phyloP scores from a whole-genome alignment of 2,888 invertebrate species.

The Deilephila elpenor region DNA sequence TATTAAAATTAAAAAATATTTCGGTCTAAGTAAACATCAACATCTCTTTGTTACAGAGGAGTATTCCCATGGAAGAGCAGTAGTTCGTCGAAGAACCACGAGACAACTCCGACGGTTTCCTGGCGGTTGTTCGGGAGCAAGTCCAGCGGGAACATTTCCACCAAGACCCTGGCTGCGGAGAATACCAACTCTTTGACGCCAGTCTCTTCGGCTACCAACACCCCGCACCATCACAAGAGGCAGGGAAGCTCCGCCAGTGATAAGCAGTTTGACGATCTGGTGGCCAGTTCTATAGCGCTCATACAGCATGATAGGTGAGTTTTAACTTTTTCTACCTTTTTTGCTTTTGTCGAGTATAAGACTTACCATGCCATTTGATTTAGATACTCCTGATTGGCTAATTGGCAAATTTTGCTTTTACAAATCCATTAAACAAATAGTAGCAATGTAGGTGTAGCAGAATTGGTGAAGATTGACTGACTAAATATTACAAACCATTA shows the following conservation, averaged over 20 bases:
- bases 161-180: constrained; percentile 63
- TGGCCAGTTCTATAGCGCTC: constrained; percentile 89
- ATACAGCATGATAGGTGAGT: constrained; percentile 88
- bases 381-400: not conserved
- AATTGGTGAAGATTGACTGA: too few relatives aligned
- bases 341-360: too few relatives aligned
- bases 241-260: constrained; percentile 81
- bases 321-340: not conserved
- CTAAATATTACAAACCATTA: too few relatives aligned
- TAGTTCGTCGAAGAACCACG: constrained; percentile 65
- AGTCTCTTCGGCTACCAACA: constrained; percentile 68
- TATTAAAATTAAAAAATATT: too few relatives aligned
- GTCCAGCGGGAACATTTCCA: constrained; percentile 66
- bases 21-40: not conserved
- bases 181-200: constrained; percentile 68
- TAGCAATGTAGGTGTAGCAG: too few relatives aligned
- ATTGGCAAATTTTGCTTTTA: too few relatives aligned
- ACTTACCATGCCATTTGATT: too few relatives aligned
- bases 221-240: constrained; percentile 76
- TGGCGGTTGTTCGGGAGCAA: constrained; percentile 78
- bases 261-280: constrained; percentile 84
- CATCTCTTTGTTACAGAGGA: constrained; percentile 74
- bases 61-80: constrained; percentile 83
- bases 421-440: too few relatives aligned
- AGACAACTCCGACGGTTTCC: constrained; percentile 56